phyloP scores from a whole-genome alignment of 1,140 invertebrate species.

The Papilio dardanus region DNA sequence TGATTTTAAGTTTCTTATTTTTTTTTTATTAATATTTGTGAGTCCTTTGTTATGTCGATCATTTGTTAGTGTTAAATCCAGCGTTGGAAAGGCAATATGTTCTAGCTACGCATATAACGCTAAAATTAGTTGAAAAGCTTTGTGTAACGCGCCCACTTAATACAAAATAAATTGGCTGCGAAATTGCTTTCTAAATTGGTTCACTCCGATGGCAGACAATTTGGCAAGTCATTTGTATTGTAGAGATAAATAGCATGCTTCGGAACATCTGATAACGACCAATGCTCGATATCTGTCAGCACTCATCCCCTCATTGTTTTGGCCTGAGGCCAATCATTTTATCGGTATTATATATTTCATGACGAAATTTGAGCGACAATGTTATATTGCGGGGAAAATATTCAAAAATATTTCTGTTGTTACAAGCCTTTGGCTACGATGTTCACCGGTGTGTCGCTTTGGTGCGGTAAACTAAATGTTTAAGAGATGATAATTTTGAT shows the following conservation, averaged over 20 bases:
- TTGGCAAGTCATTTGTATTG: slow-evolving; percentile 82
- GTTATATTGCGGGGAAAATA: not conserved
- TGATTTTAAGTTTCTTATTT: not conserved
- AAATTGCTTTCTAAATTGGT: slow-evolving; percentile 82
- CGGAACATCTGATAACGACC: slow-evolving; percentile 75
- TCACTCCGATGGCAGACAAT: slow-evolving; percentile 79
- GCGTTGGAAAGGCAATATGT: slow-evolving; percentile 21
- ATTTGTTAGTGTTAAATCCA: slow-evolving; percentile 17
- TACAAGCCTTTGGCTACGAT: not conserved
- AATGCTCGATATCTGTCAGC: slow-evolving; percentile 65
- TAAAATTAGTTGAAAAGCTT: slow-evolving; percentile 34
- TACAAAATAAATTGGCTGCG: slow-evolving; percentile 79
- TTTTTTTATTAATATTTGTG: not conserved
- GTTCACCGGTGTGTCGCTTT: not conserved
- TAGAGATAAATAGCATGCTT: slow-evolving; percentile 79
- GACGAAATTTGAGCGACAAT: slow-evolving; percentile 13
- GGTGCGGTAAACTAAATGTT: not conserved
- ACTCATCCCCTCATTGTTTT: slow-evolving; percentile 58
- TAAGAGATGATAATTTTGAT: not conserved
- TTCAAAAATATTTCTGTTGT: not conserved
- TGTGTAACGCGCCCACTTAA: slow-evolving; percentile 38
- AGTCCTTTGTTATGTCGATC: not conserved
- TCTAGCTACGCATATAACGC: slow-evolving; percentile 24
- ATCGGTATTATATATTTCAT: slow-evolving; percentile 67
- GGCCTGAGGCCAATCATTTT: slow-evolving; percentile 72